Conservation (phyloP, 2,888 invertebrate genomes). For the Lydus trimaculatus region DNA sequence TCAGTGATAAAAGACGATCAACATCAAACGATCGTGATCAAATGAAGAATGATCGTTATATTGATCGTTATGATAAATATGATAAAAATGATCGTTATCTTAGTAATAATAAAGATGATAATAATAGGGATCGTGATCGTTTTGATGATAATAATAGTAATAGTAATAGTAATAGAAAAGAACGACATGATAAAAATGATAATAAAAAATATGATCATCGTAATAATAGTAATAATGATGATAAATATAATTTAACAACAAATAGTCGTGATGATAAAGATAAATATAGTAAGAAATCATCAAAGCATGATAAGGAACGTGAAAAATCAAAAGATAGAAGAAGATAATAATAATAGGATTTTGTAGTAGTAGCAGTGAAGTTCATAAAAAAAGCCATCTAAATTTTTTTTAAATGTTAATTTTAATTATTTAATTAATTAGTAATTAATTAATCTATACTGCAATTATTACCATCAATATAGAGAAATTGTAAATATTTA, state of each 20-base stretch:
- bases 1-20: slow-evolving; percentile 59
- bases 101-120: slow-evolving; percentile 43
- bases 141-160: slow-evolving; percentile 49
- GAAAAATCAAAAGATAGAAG: slow-evolving; percentile 53
- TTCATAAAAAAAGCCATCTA: background rate
- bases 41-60: slow-evolving; percentile 55
- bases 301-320: slow-evolving; percentile 48
- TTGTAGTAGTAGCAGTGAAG: too few relatives aligned
- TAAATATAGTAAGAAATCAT: slow-evolving; percentile 48
- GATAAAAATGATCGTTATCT: slow-evolving; percentile 49
- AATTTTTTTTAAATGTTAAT: too few relatives aligned
- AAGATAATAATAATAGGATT: slow-evolving; percentile 37
- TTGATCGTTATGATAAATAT: slow-evolving; percentile 58
- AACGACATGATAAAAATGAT: slow-evolving; percentile 46
- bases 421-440: too few relatives aligned
- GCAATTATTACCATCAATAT: too few relatives aligned
- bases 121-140: slow-evolving; percentile 40
- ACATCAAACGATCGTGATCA: slow-evolving; percentile 57
- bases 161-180: too few relatives aligned
- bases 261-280: slow-evolving; percentile 46
- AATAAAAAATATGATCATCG: slow-evolving; percentile 50
- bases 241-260: slow-evolving; percentile 47
- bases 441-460: too few relatives aligned
- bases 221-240: slow-evolving; percentile 49
- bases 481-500: too few relatives aligned